Evolutionary conservation across 2,888 invertebrate species (phyloP), one percentile per base, ranked within the genome.

Genomic region (Philopedon plagiatum): DNA sequence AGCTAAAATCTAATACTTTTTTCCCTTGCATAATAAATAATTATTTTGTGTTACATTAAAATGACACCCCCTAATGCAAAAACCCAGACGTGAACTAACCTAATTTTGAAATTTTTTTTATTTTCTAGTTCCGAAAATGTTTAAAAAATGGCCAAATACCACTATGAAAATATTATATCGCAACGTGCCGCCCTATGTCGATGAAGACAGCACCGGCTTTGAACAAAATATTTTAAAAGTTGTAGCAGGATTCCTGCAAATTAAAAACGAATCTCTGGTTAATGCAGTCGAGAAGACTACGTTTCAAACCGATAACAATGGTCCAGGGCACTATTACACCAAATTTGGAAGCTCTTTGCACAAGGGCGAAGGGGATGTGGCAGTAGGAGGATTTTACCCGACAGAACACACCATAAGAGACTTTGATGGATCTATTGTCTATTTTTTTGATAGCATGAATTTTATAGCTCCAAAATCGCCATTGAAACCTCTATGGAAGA

Each of bases 221-320:
- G 64, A 64, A 11, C 64, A 54, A 54, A 54, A 23, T 19, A 54
- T 64, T 23, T n/a, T 64, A 39, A 23, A 19, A 26, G 41, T 54
- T 1, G 8, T 54, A 5, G 23, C 54, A 15, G 26, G 39, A 13
- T 13, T 39, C 19, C n/a, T 64, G 15, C 39, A 34, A 11, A 54
- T 64, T 4, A 51, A 54, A 39, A 39, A 41, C 41, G 23, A n/a
- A n/a, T 54, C 26, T 15, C 13, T n/a, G n/a, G n/a, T n/a, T n/a
- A n/a, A n/a, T n/a, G n/a, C 2, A 26, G 11, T 41, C 5, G 39
- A 64, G 8, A n/a, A 23, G 11, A 23, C 11, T 8, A 32, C 26
- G 1, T 54, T 5, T 26, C 32, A 13, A 13, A 26, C 13, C 9
- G 34, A 37, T 19, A 64, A 39, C 23, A 56, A 8, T 13, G 11